These are phyloP conservation scores for Drosophila leonis DNA, from an alignment of 2,888 invertebrate species.

Conservation along the genomic window DNA sequence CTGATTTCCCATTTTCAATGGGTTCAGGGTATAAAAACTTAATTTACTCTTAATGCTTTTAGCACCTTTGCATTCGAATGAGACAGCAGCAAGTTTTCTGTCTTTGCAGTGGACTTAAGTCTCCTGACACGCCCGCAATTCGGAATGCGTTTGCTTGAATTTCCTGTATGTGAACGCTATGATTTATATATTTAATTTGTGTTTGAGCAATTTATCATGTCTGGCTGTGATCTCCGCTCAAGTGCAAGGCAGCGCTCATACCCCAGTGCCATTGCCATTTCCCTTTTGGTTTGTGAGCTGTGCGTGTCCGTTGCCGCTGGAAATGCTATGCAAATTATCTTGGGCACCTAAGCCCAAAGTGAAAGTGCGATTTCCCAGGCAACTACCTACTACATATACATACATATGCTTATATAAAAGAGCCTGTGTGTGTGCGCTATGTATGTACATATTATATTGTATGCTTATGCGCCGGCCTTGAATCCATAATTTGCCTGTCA, in stretches of 20 bases:
- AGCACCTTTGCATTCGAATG: conserved; percentile 10
- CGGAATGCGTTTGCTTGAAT: conserved; percentile 38
- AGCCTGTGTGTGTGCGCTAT: not conserved
- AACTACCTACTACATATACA: conserved; percentile 12
- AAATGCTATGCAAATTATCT: conserved; percentile 76
- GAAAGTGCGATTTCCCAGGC: conserved; percentile 72
- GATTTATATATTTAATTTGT: conserved; percentile 79
- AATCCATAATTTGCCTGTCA: conserved; percentile 81
- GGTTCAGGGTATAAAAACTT: no score
- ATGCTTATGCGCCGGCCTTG: conserved; percentile 61
- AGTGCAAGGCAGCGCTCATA: conserved; percentile 8
- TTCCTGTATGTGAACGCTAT: conserved; percentile 53
- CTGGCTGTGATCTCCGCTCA: conserved; percentile 30
- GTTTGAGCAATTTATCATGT: conserved; percentile 75
- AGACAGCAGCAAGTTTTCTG: no score
- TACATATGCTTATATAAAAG: conserved; percentile 1
- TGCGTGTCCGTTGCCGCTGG: conserved; percentile 21
- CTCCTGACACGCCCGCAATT: conserved; percentile 10
- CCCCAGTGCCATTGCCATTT: not conserved
- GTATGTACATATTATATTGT: conserved; percentile 23
- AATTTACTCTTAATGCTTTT: not conserved
- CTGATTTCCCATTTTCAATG: no score
- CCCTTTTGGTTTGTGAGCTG: conserved; percentile 2
- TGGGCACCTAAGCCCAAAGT: conserved; percentile 60
- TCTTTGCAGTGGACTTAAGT: not conserved